A percentile compares a stretch with the other conserved stretches of the same genome.
phyloP scores from a whole-genome alignment of 2,797 vertebrate species.

The Danio kyathit region DNA sequence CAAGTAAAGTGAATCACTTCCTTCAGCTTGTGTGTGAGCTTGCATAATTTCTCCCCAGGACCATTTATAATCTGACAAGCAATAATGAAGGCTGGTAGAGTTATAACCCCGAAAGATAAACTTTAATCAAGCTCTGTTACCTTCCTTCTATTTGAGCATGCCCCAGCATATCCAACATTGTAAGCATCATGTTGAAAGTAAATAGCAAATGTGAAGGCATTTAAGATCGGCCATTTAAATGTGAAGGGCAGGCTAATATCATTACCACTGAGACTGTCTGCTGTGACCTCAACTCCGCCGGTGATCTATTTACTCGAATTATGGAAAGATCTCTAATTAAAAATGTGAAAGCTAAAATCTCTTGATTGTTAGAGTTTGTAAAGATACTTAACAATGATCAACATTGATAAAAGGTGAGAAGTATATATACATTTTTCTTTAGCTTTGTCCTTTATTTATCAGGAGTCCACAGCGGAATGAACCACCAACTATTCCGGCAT shows the following conservation, averaged over 20 bases:
- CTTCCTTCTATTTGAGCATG: constrained; percentile 80
- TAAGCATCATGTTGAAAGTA: constrained; percentile 74
- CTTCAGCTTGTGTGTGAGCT: constrained; percentile 78
- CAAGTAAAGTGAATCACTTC: constrained; percentile 72
- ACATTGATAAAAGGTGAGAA: background rate
- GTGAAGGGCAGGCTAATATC: constrained; percentile 78
- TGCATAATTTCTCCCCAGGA: constrained; percentile 78
- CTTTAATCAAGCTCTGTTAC: constrained; percentile 84
- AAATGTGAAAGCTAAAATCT: constrained; percentile 51
- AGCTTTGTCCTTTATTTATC: too few species aligned
- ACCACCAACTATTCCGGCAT: too few species aligned
- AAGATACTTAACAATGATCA: constrained; percentile 42
- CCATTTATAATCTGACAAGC: constrained; percentile 86
- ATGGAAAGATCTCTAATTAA: constrained; percentile 71
- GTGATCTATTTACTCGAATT: constrained; percentile 75
- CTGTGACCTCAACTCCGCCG: constrained; percentile 73
- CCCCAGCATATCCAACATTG: constrained; percentile 76
- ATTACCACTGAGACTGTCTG: constrained; percentile 72
- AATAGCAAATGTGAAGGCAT: constrained; percentile 81
- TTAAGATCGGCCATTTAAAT: constrained; percentile 82
- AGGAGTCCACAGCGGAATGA: too few species aligned
- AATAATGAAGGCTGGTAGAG: constrained; percentile 84
- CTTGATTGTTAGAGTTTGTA: constrained; percentile 54
- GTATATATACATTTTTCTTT: too few species aligned
- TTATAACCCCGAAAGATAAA: constrained; percentile 86